Conservation (phyloP, 1,140 invertebrate genomes). For the Drosophila repleta region DNA sequence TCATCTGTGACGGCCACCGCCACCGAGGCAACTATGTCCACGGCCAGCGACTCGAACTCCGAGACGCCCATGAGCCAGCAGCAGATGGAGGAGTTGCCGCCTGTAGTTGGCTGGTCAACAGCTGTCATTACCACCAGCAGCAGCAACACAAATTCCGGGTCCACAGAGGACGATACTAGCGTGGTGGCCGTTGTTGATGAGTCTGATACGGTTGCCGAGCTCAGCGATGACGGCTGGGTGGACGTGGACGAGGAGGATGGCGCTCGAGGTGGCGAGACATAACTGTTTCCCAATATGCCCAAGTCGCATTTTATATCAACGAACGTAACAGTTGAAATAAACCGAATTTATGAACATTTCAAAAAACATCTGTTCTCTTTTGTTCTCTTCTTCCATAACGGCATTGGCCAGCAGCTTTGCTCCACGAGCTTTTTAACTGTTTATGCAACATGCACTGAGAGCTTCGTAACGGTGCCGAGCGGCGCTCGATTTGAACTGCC, state of each 20-base stretch:
- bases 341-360: constrained; percentile 7
- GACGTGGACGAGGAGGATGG: constrained; percentile 58
- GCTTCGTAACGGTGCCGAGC: constrained; percentile 38
- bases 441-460: constrained; percentile 22
- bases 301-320: neutral
- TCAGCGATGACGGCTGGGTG: constrained; percentile 70
- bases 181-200: constrained; percentile 61
- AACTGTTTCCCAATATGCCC: neutral
- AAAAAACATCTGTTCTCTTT: neutral
- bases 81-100: constrained; percentile 16
- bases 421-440: neutral
- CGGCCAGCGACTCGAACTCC: constrained; percentile 46
- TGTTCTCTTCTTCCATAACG: constrained; percentile 4
- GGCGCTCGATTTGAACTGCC: constrained; percentile 58
- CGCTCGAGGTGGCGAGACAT: constrained; percentile 24
- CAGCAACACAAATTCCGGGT: constrained; percentile 51
- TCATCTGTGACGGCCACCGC: constrained; percentile 9
- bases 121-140: constrained; percentile 28
- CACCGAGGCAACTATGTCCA: constrained; percentile 43
- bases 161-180: constrained; percentile 61
- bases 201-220: constrained; percentile 60
- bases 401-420: neutral
- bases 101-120: constrained; percentile 27
- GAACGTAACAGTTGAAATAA: neutral
- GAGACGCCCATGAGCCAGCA: constrained; percentile 52